Evolutionary conservation across 2,888 invertebrate genomes (phyloP).

Genomic region (Synanthedon formicaeformis): DNA sequence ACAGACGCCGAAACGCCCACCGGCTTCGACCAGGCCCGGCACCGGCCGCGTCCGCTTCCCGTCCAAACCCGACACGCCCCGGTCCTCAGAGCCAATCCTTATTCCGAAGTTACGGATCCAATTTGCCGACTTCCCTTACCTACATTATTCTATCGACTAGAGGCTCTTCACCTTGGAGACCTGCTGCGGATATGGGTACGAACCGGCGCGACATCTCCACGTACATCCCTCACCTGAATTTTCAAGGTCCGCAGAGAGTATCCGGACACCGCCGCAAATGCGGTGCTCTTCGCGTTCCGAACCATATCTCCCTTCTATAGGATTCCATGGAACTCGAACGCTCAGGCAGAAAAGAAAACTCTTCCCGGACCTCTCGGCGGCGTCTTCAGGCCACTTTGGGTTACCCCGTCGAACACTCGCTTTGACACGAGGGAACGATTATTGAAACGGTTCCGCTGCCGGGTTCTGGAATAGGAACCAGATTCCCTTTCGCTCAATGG

Average conservation of each 20-base stretch:
- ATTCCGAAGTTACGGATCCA: conserved; percentile 1
- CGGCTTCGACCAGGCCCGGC: not conserved
- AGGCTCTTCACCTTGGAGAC: not conserved
- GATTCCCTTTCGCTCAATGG: not conserved
- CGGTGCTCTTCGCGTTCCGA: not conserved
- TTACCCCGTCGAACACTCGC: not conserved
- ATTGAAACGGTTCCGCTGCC: not conserved
- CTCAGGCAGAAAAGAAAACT: not conserved
- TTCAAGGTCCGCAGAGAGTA: not conserved
- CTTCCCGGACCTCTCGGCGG: not conserved
- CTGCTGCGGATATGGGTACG: not conserved
- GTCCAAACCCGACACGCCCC: conserved; percentile 1
- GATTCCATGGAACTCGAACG: not conserved
- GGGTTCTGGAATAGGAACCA: not conserved
- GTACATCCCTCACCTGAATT: not conserved
- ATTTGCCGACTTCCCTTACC: conserved; percentile 1
- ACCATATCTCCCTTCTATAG: not conserved
- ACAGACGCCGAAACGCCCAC: not conserved
- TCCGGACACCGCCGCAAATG: not conserved
- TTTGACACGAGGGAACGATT: not conserved
- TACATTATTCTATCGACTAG: conserved; percentile 1
- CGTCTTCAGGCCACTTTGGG: not conserved
- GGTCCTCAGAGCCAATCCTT: conserved; percentile 1
- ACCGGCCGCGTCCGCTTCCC: not conserved
- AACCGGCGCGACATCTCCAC: not conserved